Percentiles rank a stretch among this genome's conserved stretches.
Evolutionary conservation across 2,888 invertebrate species (phyloP).

Genomic region (Melinaea menophilus): DNA sequence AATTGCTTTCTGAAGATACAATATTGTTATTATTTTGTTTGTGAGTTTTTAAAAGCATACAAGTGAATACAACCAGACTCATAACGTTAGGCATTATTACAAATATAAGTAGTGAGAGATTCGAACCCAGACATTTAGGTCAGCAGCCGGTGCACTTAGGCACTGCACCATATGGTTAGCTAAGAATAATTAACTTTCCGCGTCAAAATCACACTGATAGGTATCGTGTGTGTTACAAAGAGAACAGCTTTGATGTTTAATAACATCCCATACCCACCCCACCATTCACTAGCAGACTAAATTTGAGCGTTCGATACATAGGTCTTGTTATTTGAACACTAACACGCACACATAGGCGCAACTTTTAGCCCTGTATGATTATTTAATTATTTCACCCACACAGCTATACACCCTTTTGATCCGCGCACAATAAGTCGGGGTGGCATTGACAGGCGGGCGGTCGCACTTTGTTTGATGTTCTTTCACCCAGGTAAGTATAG

Average conservation of each 20-base stretch:
- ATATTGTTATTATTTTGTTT: no score
- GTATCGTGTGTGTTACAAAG: not conserved
- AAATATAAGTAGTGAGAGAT: no score
- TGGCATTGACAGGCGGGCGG: constrained; percentile 20
- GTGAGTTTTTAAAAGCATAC: no score
- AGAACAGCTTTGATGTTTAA: not conserved
- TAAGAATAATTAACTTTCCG: not conserved
- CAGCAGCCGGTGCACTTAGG: not conserved
- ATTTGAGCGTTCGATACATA: not conserved
- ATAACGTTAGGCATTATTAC: no score
- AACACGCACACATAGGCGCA: constrained; percentile 1
- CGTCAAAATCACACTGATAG: not conserved
- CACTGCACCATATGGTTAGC: not conserved
- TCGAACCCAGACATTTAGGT: no score
- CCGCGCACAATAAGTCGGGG: constrained; percentile 18
- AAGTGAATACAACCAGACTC: no score
- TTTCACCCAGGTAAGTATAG: not conserved
- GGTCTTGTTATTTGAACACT: not conserved
- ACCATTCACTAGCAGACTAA: not conserved
- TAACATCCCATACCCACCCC: not conserved
- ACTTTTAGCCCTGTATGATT: constrained; percentile 15
- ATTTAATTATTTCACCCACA: constrained; percentile 22
- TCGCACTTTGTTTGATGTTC: constrained; percentile 19
- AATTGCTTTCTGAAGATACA: no score
- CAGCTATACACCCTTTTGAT: constrained; percentile 19